Evolutionary conservation across 2,113 vertebrate species (phyloP).

Genomic region (Narcine bancroftii): DNA sequence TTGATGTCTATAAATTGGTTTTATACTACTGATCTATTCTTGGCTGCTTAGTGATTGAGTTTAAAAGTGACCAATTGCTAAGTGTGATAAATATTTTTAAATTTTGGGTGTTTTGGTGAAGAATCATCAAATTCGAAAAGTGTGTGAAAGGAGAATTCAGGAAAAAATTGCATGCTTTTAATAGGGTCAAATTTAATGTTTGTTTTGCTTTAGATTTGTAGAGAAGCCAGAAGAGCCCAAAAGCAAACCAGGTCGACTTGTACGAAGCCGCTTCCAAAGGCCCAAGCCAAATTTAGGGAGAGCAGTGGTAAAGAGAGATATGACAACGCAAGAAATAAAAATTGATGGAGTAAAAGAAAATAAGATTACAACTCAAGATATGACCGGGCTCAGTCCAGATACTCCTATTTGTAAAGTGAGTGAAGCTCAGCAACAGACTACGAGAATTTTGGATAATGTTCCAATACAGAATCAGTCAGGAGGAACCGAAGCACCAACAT

Average conservation of each 20-base stretch:
- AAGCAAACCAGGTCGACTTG: slow-evolving; percentile 43
- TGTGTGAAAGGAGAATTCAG: not conserved
- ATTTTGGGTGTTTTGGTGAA: not conserved
- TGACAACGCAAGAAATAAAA: slow-evolving; percentile 32
- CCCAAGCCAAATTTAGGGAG: slow-evolving; percentile 52
- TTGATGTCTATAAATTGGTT: not conserved
- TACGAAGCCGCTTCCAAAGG: slow-evolving; percentile 49
- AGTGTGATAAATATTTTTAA: not conserved
- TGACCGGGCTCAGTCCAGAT: slow-evolving; percentile 7
- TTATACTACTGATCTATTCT: not conserved
- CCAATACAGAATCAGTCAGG: not conserved
- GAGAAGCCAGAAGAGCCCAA: slow-evolving; percentile 39
- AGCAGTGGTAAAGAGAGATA: slow-evolving; percentile 44
- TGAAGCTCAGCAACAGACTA: slow-evolving; percentile 34
- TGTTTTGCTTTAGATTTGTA: slow-evolving; percentile 46
- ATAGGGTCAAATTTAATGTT: slow-evolving; percentile 11
- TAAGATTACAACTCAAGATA: slow-evolving; percentile 39
- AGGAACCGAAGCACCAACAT: not conserved
- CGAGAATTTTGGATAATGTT: not conserved
- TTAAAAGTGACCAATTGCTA: not conserved
- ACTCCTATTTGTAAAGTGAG: slow-evolving; percentile 39
- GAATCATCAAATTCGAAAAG: not conserved
- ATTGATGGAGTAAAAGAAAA: slow-evolving; percentile 11
- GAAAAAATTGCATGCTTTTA: not conserved
- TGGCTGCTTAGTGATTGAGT: not conserved